phyloP scores from a whole-genome alignment of 2,113 vertebrate genomes.

The Sinocyclocheilus rhinocerous region DNA sequence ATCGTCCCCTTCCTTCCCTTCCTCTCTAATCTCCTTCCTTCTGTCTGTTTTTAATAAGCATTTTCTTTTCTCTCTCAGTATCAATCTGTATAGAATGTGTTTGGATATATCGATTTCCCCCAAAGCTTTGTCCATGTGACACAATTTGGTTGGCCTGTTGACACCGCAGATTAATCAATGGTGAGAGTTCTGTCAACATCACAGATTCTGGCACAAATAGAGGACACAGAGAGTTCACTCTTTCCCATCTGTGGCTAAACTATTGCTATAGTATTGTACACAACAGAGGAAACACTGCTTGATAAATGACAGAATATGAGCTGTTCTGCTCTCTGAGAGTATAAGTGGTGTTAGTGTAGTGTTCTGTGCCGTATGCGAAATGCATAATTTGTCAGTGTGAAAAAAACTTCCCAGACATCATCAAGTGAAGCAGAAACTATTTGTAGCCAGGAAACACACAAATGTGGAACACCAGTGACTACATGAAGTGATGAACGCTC shows the following conservation, averaged over 20 bases:
- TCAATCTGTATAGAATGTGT: background rate
- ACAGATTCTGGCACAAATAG: background rate
- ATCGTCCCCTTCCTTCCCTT: background rate
- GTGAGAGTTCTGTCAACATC: conserved; percentile 13
- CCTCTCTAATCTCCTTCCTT: conserved; percentile 17
- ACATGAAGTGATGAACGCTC: background rate
- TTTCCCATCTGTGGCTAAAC: conserved; percentile 12
- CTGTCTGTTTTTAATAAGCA: background rate
- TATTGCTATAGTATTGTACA: background rate
- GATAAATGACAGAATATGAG: background rate
- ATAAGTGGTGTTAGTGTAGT: background rate
- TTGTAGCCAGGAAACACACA: background rate
- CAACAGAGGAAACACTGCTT: background rate
- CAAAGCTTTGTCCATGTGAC: conserved; percentile 7
- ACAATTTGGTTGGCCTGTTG: conserved; percentile 15
- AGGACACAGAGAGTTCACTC: background rate
- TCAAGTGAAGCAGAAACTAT: background rate
- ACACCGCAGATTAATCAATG: conserved; percentile 12
- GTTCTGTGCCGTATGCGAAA: background rate
- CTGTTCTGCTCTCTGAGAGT: background rate
- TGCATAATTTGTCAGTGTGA: conserved; percentile 1
- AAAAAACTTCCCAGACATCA: background rate
- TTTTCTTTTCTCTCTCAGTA: background rate
- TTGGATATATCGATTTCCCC: conserved; percentile 3
- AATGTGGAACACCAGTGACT: background rate